Base-by-base conservation (phyloP, 2,113 vertebrate genomes). In the Rhagologus leucostigma region DNA sequence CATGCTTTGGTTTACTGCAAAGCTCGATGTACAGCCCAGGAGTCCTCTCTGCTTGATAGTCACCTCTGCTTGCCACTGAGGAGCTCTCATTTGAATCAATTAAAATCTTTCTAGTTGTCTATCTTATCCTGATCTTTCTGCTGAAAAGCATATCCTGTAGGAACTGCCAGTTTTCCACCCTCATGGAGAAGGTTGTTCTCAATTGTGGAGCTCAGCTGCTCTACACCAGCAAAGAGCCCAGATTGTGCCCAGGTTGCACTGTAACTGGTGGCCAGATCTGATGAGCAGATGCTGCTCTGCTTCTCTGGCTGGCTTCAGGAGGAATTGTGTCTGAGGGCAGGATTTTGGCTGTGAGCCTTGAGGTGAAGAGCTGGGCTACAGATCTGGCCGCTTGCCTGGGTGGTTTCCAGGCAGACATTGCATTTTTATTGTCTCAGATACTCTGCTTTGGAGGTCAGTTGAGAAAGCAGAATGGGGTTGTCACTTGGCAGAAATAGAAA, bases 331-430 rank as follows among this genome's bases (percentile, higher is more conserved):
- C 75, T 94, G 85, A 96, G 87, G 85, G 90, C 75, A 96, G 75
- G 52, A 92, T 88, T 92, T 96, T 96, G 95, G 95, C 96, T 90
- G 67, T 49, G 37, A 90, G 95, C 95, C 90, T 88, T 71, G 90
- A 96, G 83, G 96, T 95, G 93, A 93, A 90, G 68, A 92, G 76
- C 93, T 93, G 73, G 86, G 70, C 90, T 96, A 75, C 50, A 67
- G 90, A 86, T 92, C 88, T 96, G 96, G 95, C 93, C 0, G 23
- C 60, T 85, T 95, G 96, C 96, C 96, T 95, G 68, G n/a, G 88
- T 92, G 92, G 92, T 95, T 97, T 97, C 96, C 96, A 96, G 96
- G 96, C 96, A 97, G 96, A 96, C 92, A 77, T 60, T 94, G 85
- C 85, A 81, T 96, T 97, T 97, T 95, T 95, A 94, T 94, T 96